Conservation (phyloP, 1,140 invertebrate genomes). For the Daktulosphaira vitifoliae region DNA sequence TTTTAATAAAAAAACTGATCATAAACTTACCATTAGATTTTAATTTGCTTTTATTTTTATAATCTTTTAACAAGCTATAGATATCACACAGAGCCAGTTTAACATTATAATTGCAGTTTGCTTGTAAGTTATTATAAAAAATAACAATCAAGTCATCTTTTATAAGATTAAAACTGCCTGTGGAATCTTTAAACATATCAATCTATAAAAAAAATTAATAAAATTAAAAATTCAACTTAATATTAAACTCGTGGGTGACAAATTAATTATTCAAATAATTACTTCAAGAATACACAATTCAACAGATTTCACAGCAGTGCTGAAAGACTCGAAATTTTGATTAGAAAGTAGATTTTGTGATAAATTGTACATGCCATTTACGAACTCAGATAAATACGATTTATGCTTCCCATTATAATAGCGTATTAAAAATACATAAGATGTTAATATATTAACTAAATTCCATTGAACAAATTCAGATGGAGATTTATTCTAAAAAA, state of each 20-base stretch:
- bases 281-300: constrained; percentile 45
- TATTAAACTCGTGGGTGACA: too few relatives aligned
- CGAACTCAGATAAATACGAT: constrained; percentile 51
- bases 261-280: too few relatives aligned
- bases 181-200: constrained; percentile 43
- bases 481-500: constrained; percentile 53
- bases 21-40: constrained; percentile 2
- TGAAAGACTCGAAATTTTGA: constrained; percentile 51
- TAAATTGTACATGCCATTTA: constrained; percentile 50
- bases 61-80: constrained; percentile 47
- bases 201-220: constrained; percentile 1
- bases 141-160: constrained; percentile 45
- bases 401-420: constrained; percentile 62
- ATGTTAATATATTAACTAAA: constrained; percentile 57
- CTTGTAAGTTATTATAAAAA: constrained; percentile 45
- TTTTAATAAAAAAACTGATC: not conserved
- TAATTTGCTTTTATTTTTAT: constrained; percentile 42
- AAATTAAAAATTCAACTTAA: not conserved
- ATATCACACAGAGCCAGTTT: constrained; percentile 53
- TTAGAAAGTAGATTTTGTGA: constrained; percentile 53
- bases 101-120: constrained; percentile 46
- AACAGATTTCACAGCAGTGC: constrained; percentile 55
- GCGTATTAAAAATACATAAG: constrained; percentile 55
- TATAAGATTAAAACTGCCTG: constrained; percentile 42
- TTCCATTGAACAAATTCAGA: constrained; percentile 57